Evolutionary conservation across 2,888 invertebrate species (phyloP).

Genomic region (Seira ritae): DNA sequence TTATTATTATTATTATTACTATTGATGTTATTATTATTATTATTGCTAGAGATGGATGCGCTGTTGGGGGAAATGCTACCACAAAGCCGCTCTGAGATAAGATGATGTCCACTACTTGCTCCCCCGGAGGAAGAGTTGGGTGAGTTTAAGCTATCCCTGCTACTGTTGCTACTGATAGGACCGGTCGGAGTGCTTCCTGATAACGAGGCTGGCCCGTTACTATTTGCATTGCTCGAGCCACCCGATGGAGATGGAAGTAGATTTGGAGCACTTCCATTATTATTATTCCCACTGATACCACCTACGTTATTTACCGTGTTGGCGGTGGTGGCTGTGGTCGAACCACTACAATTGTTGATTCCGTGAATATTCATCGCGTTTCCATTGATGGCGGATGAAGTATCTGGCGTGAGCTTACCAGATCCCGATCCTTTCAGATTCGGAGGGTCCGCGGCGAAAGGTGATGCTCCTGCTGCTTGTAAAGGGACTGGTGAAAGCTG

Average conservation of each 20-base stretch:
- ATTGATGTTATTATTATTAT: background rate
- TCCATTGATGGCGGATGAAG: background rate
- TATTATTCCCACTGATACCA: background rate
- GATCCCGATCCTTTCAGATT: background rate
- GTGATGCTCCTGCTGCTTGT: background rate
- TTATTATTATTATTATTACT: constrained; percentile 9
- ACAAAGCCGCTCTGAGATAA: constrained; percentile 41
- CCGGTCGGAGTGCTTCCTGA: constrained; percentile 38
- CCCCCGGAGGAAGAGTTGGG: constrained; percentile 37
- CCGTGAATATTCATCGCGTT: background rate
- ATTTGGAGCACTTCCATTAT: constrained; percentile 4
- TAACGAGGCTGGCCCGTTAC: background rate
- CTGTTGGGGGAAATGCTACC: constrained; percentile 35
- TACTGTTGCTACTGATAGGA: constrained; percentile 40
- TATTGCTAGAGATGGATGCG: constrained; percentile 20
- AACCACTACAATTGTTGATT: background rate
- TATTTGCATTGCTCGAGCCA: background rate
- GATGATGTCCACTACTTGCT: constrained; percentile 29
- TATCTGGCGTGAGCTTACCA: background rate
- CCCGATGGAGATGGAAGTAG: constrained; percentile 2
- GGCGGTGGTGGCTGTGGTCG: background rate
- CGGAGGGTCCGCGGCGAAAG: background rate
- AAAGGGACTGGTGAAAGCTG: constrained; percentile 7
- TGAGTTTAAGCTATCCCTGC: constrained; percentile 35
- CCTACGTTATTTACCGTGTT: background rate